Conservation (phyloP, 2,888 invertebrate species). For the Psylliodes chrysocephalus region DNA sequence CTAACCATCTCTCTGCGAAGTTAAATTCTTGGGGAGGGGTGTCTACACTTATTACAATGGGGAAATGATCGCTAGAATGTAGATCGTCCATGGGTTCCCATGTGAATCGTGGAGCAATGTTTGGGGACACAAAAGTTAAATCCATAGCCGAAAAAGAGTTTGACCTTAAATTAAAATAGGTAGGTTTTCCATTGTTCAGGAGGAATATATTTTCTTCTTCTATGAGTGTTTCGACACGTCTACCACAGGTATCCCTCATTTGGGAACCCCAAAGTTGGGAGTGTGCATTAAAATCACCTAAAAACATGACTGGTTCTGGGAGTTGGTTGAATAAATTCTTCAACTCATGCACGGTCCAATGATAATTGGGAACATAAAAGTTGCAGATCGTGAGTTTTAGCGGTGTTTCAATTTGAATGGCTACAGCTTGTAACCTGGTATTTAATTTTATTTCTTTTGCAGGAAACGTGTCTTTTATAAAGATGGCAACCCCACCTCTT, state of each 20-base stretch:
- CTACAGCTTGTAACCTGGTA: neutral
- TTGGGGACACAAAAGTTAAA: neutral
- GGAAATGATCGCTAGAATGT: neutral
- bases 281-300: no score
- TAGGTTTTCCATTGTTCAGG: constrained; percentile 2
- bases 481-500: neutral
- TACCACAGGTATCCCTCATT: neutral
- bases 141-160: constrained; percentile 1
- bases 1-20: neutral
- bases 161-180: neutral
- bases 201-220: neutral
- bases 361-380: neutral
- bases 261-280: no score
- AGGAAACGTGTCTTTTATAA: neutral
- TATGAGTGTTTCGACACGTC: no score
- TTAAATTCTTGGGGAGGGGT: neutral
- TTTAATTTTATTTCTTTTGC: neutral
- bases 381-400: constrained; percentile 7
- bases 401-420: neutral
- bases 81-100: constrained; percentile 2
- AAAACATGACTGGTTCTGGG: constrained; percentile 1
- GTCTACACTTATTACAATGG: neutral
- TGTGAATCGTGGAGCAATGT: neutral
- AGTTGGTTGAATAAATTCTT: neutral
- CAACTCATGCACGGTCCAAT: constrained; percentile 1